Evolutionary conservation across 1,140 invertebrate genomes (phyloP).

Genomic region (Drosophila mauritiana): DNA sequence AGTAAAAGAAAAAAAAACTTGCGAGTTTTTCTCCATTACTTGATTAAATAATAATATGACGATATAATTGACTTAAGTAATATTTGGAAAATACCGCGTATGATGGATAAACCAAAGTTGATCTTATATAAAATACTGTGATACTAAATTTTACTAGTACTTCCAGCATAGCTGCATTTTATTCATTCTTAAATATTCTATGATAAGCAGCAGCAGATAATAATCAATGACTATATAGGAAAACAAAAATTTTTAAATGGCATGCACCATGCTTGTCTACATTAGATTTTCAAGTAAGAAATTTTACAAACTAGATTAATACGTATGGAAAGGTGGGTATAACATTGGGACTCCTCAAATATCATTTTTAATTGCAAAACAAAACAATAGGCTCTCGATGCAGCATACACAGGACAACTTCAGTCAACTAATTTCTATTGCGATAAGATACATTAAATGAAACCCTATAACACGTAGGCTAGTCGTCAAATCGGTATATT

Average conservation of each 20-base stretch:
- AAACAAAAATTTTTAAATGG: constrained; percentile 18
- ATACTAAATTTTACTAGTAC: constrained; percentile 85
- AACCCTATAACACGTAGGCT: constrained; percentile 9
- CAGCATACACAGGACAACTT: constrained; percentile 2
- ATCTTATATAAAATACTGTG: constrained; percentile 85
- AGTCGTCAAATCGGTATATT: constrained; percentile 3
- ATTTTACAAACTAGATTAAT: constrained; percentile 35
- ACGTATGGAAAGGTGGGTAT: constrained; percentile 6
- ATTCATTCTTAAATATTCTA: constrained; percentile 85
- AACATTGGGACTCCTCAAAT: constrained; percentile 21
- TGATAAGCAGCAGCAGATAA: constrained; percentile 63
- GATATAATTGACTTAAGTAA: constrained; percentile 50
- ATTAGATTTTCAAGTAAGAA: constrained; percentile 44
- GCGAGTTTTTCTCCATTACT: constrained; percentile 18
- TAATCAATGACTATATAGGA: constrained; percentile 40
- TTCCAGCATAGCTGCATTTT: constrained; percentile 85
- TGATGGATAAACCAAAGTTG: constrained; percentile 68
- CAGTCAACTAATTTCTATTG: constrained; percentile 8
- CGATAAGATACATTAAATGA: not conserved
- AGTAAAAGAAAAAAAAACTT: constrained; percentile 6
- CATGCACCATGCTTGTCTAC: constrained; percentile 33
- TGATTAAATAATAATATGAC: constrained; percentile 25
- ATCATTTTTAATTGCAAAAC: constrained; percentile 17
- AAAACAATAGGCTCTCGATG: constrained; percentile 10
- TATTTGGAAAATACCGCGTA: constrained; percentile 41